Evolutionary conservation across 2,888 invertebrate genomes (phyloP), one percentile per base, ranked within the genome.

Genomic region (Bombylius discolor): DNA sequence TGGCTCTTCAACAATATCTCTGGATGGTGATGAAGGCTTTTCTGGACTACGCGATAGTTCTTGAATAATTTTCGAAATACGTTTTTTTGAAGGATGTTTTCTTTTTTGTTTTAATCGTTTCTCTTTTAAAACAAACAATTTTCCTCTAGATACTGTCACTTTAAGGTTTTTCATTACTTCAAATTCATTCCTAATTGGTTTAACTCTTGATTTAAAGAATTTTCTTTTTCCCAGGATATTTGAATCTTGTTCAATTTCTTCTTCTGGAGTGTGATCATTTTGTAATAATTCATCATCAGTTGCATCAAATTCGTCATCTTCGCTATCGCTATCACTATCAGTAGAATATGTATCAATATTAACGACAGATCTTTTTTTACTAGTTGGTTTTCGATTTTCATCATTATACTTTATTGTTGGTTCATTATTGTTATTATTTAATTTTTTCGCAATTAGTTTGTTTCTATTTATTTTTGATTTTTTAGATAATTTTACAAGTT

Each of bases 201-300:
- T 61, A 0, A 57, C 56, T 0, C 68, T 69, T 0, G 70, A 69
- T 58, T 70, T 73, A 46, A 72, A 73, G 57, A 72, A 73, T 61
- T 70, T 71, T 4, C 65, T 65, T 33, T 67, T 68, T 11, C 58
- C 31, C 11, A n/a, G 8, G 6, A 6, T n/a, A 23, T 34, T 34
- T 32, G n/a, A 7, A 11, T 42, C 39, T 42, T 11, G 34, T 36
- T 36, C 34, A 36, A 7, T 36, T 36, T 36, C 34, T 36, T 36
- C 4, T 36, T 36, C 34, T 8, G 8, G 4, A 7, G 5, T 36
- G 11, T 42, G 8, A 11, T 42, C 11, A 42, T 8, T 11, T 42
- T 42, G 23, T 23, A 5, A n/a, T 13, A 13, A 31, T 32, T 46
- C 45, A 34, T 49, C 31, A 8, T 42, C 42, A 12, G 42, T 34